Evolutionary conservation across 2,888 invertebrate species (phyloP).

Genomic region (Corbicula japonica): DNA sequence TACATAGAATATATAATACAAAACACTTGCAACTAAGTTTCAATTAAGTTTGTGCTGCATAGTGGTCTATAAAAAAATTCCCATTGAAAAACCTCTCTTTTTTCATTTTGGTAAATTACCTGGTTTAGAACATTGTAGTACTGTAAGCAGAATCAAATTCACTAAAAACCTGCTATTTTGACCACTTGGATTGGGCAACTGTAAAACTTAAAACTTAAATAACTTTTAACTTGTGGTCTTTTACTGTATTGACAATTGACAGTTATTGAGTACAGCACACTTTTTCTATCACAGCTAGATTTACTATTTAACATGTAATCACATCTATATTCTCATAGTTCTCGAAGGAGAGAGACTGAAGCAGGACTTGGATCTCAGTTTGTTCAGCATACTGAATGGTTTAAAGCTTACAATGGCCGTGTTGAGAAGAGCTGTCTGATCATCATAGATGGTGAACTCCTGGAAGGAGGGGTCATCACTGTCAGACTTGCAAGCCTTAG

Average conservation of each 20-base stretch:
- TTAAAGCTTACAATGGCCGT: slow-evolving; percentile 62
- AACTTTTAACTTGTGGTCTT: neutral
- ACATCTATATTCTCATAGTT: slow-evolving; percentile 46
- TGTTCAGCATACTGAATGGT: slow-evolving; percentile 57
- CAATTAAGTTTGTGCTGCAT: no score
- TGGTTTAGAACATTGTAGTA: no score
- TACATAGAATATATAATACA: no score
- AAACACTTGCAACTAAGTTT: no score
- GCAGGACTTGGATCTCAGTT: slow-evolving; percentile 47
- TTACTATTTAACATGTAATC: neutral
- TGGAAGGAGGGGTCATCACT: slow-evolving; percentile 46
- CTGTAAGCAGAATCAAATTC: no score
- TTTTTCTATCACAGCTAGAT: neutral
- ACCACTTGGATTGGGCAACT: neutral
- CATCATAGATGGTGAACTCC: slow-evolving; percentile 56
- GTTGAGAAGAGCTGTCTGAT: slow-evolving; percentile 52
- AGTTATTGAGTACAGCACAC: neutral
- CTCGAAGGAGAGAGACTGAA: slow-evolving; percentile 55
- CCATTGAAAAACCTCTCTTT: no score
- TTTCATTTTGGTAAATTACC: no score
- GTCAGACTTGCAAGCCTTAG: slow-evolving; percentile 11
- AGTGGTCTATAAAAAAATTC: no score
- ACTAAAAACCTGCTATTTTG: no score
- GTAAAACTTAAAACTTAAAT: neutral
- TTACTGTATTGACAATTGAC: neutral